These are phyloP conservation scores for Psilopogon haemacephalus DNA, from an alignment of 2,113 vertebrate species.

Conservation along the genomic window DNA sequence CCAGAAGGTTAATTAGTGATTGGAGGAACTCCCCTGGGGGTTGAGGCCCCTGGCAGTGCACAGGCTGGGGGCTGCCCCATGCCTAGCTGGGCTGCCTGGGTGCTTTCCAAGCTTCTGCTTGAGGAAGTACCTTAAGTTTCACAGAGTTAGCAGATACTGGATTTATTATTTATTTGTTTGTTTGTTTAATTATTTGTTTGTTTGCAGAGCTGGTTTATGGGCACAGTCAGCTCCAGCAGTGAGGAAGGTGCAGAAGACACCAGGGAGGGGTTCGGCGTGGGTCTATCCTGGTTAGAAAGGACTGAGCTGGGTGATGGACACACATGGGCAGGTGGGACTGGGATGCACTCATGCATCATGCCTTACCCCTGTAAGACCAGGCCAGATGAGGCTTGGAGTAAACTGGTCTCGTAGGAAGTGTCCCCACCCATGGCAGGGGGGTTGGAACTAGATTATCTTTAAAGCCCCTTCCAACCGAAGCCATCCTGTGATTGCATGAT, in stretches of 20 bases:
- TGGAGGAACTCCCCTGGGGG: neutral
- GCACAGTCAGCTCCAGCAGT: rapidly evolving
- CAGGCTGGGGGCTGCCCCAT: rapidly evolving
- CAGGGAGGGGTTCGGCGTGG: neutral
- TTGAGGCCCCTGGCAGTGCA: neutral
- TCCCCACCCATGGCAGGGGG: too few species aligned
- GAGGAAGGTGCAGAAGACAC: rapidly evolving
- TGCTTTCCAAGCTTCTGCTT: neutral
- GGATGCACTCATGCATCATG: rapidly evolving
- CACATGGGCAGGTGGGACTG: rapidly evolving
- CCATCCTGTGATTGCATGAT: too few species aligned
- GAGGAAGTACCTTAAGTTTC: neutral
- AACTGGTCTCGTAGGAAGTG: too few species aligned
- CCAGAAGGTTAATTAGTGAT: slow-evolving; percentile 1
- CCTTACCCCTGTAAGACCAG: too few species aligned
- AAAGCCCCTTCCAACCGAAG: too few species aligned
- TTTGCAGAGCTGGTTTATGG: neutral
- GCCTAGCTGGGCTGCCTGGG: neutral
- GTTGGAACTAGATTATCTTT: too few species aligned
- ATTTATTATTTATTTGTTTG: neutral
- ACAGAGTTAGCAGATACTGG: neutral
- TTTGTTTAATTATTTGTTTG: neutral
- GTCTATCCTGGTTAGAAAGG: neutral
- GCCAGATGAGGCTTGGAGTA: too few species aligned
- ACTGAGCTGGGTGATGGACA: neutral